Base-by-base conservation (phyloP, 1,140 invertebrate genomes). In the Zophobas morio region DNA sequence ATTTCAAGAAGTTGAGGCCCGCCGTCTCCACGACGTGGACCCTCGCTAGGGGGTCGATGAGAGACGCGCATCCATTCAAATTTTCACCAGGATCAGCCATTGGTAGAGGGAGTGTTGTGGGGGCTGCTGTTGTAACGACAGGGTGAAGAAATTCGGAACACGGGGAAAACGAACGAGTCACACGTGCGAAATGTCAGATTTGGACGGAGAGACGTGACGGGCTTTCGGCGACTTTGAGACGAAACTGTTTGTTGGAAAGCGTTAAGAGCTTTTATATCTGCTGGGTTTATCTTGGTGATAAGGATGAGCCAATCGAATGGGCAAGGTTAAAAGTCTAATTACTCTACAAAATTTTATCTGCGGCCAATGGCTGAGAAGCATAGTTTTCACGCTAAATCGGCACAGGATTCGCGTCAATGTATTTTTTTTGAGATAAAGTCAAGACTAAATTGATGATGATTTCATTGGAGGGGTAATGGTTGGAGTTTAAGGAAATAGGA, bases 81-180 rank as follows among this genome's bases (percentile, higher is more conserved):
- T 66, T 74, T 77, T 80, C 81, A 57, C 82, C 82, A 74, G 82
- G 82, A 84, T 84, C 83, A 76, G 83, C 83, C 83, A 84, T 84
- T 82, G 79, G 82, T 74, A 42, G 66, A 42, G n/a, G 51, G 36
- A 51, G 49, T 72, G 2, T 37, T 37, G 6, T 32, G 3, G 35
- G 20, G 46, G n/a, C 4, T 72, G 32, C 5, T 34, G n/a, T 72
- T 72, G 4, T 51, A 72, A 72, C 46, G 70, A 72, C 60, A 66
- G 60, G 60, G 37, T 66, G 60, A 4, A 8, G 39, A 39, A 46
- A 6, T 51, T 6, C 49, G n/a, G 20, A 4, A 2, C 42, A 46
- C 3, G 8, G 56, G 35, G 37, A 37, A 1, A 37, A 37, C 56
- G 33, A 3, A 53, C 6, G 32, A 32, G 20, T 20, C 5, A 54